Conservation (phyloP, 1,140 invertebrate genomes). For the Magallana ariakensis region DNA sequence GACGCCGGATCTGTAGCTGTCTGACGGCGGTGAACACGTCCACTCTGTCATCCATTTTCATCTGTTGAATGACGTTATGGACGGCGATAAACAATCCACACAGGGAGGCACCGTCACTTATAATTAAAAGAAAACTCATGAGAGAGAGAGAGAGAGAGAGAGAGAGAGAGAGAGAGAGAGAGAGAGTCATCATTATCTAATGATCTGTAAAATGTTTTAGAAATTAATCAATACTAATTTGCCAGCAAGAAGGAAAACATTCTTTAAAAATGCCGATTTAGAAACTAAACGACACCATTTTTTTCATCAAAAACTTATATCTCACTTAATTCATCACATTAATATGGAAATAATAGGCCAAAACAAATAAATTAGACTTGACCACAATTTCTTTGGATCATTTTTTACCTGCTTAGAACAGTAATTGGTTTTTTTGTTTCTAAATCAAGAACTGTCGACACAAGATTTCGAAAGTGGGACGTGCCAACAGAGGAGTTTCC, state of each 20-base stretch:
- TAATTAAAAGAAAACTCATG: neutral
- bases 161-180: neutral
- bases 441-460: neutral
- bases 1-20: constrained; percentile 21
- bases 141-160: neutral
- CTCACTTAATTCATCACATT: no score
- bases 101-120: neutral
- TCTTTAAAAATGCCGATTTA: no score
- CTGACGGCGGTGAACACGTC: constrained; percentile 5
- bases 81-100: constrained; percentile 22
- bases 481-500: neutral
- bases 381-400: no score
- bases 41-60: constrained; percentile 26
- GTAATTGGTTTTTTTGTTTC: neutral
- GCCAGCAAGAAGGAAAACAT: no score
- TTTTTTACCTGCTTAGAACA: neutral
- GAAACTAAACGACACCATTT: no score
- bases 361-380: no score
- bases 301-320: no score
- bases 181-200: neutral
- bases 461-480: neutral
- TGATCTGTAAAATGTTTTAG: no score
- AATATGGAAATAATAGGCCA: no score
- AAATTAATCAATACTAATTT: no score
- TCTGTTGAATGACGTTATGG: constrained; percentile 6